Conservation (phyloP, 2,888 invertebrate species). For the Scaptomyza tumidula region DNA sequence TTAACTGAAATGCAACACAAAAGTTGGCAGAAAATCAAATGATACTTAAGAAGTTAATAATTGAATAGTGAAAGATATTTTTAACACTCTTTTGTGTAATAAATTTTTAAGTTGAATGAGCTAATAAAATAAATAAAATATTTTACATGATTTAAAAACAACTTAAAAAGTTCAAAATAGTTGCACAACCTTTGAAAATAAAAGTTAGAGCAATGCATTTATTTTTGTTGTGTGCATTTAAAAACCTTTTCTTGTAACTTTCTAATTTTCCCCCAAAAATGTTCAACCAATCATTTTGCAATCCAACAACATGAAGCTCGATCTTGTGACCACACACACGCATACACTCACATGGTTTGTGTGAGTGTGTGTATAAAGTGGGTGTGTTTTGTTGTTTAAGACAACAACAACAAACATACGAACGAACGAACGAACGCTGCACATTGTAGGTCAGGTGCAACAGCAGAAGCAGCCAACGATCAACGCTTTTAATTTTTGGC, state of each 20-base stretch:
- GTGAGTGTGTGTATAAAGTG: slow-evolving; percentile 56
- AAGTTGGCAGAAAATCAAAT: not conserved
- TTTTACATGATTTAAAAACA: not conserved
- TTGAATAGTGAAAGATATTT: too few relatives aligned
- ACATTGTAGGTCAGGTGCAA: slow-evolving; percentile 73
- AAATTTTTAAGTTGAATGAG: too few relatives aligned
- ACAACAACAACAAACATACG: slow-evolving; percentile 11
- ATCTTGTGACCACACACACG: slow-evolving; percentile 31
- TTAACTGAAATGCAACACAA: slow-evolving; percentile 16
- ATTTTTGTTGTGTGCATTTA: too few relatives aligned
- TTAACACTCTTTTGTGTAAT: too few relatives aligned
- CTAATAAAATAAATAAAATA: too few relatives aligned
- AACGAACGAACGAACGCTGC: slow-evolving; percentile 24
- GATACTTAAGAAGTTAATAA: too few relatives aligned
- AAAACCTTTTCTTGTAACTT: slow-evolving; percentile 42
- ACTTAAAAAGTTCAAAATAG: not conserved
- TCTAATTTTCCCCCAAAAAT: slow-evolving; percentile 61
- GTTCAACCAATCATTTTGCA: slow-evolving; percentile 38
- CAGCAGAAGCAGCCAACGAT: slow-evolving; percentile 23
- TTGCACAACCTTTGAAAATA: not conserved
- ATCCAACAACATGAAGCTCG: slow-evolving; percentile 17
- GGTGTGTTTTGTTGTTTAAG: slow-evolving; percentile 70
- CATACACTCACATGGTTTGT: not conserved
- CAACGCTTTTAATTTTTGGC: slow-evolving; percentile 24
- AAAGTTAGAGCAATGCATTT: not conserved